phyloP scores from a whole-genome alignment of 2,888 invertebrate species.

The Amphipyra berbera region DNA sequence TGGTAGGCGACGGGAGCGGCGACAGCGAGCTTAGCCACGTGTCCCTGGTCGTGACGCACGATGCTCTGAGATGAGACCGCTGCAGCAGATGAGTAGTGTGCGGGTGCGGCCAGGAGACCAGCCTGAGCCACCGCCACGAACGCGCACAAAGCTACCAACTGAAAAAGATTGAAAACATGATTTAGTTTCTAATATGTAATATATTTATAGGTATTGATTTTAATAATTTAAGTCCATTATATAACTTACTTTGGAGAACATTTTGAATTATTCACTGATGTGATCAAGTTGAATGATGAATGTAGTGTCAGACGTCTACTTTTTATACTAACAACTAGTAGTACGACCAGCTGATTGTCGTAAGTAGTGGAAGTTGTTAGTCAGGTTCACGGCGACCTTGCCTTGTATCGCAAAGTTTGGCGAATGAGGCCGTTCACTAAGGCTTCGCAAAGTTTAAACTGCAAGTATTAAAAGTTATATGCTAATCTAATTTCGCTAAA shows the following conservation, averaged over 20 bases:
- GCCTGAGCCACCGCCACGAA: conserved; percentile 67
- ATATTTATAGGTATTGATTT: too few relatives aligned
- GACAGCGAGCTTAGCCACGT: conserved; percentile 38
- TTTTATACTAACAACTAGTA: conserved; percentile 69
- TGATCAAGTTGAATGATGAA: conserved; percentile 61
- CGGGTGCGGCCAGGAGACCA: conserved; percentile 71
- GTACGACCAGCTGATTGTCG: conserved; percentile 57
- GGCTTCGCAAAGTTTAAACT: conserved; percentile 24
- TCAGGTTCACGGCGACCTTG: conserved; percentile 53
- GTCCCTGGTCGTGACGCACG: conserved; percentile 77
- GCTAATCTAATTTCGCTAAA: conserved; percentile 19
- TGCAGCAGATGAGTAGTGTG: conserved; percentile 75
- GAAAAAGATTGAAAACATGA: conserved; percentile 24
- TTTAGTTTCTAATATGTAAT: conserved; percentile 44
- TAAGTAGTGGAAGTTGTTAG: conserved; percentile 70
- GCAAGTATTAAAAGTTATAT: conserved; percentile 8
- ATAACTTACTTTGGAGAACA: conserved; percentile 61
- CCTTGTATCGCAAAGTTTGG: conserved; percentile 33
- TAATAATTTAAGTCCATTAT: too few relatives aligned
- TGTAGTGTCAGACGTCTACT: conserved; percentile 59
- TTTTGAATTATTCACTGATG: conserved; percentile 64
- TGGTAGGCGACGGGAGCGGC: conserved; percentile 62
- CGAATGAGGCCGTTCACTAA: conserved; percentile 51
- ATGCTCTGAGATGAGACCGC: conserved; percentile 79
- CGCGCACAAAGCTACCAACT: conserved; percentile 67